phyloP scores from a whole-genome alignment of 2,888 invertebrate genomes.

The Cheiracanthium punctorium region DNA sequence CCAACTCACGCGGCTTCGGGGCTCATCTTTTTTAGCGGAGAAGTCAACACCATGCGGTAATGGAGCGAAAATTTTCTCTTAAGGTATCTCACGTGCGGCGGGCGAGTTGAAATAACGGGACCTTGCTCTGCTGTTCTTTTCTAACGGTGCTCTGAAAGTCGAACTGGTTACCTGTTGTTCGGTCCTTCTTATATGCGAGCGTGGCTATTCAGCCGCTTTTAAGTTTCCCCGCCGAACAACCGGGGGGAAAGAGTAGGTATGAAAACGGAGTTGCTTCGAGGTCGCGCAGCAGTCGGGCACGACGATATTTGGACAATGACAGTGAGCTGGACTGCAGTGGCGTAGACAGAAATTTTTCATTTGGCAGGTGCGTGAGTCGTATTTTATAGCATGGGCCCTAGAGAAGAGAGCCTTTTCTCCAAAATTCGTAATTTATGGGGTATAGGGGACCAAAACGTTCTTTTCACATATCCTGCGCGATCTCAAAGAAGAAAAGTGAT shows the following conservation, averaged over 20 bases:
- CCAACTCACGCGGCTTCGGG: not conserved
- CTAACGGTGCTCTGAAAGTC: slow-evolving; percentile 6
- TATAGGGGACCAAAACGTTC: no score
- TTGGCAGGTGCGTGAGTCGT: no score
- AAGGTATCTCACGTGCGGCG: not conserved
- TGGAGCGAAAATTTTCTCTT: not conserved
- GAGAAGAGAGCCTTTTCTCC: no score
- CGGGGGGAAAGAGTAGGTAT: not conserved
- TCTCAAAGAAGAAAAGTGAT: no score
- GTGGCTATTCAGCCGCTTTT: not conserved
- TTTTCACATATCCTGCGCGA: no score
- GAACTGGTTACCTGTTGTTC: slow-evolving; percentile 7
- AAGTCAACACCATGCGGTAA: not conserved
- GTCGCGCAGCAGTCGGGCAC: no score
- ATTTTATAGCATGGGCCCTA: no score
- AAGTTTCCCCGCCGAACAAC: not conserved
- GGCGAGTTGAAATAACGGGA: not conserved
- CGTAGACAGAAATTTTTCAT: no score
- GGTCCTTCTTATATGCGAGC: slow-evolving; percentile 1
- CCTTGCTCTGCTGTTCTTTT: slow-evolving; percentile 1
- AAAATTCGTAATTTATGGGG: no score
- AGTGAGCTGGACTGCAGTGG: no score
- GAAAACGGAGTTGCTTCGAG: not conserved
- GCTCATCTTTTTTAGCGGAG: not conserved
- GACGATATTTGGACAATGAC: no score